Conservation (phyloP, 2,113 vertebrate species). For the Megalops atlanticus region DNA sequence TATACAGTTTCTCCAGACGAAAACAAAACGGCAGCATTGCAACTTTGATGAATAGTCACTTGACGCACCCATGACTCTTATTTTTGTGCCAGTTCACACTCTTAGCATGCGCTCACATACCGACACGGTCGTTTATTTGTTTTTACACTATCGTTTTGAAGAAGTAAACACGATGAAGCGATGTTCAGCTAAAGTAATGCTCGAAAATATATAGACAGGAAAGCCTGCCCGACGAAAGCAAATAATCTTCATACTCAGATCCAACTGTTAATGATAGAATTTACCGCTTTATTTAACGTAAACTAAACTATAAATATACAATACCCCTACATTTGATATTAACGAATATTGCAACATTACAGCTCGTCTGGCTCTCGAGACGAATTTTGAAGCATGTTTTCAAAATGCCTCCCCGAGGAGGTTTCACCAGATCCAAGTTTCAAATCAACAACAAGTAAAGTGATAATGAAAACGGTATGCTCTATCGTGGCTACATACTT, state of each 20-base stretch:
- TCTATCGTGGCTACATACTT: too few relatives aligned
- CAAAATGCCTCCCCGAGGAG: too few relatives aligned
- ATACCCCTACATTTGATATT: neutral
- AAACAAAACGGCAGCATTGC: slow-evolving; percentile 9
- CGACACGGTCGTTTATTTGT: neutral
- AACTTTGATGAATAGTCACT: slow-evolving; percentile 12
- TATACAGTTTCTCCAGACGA: neutral
- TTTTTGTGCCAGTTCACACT: neutral
- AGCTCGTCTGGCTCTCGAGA: neutral
- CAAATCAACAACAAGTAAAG: too few relatives aligned
- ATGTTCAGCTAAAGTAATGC: neutral
- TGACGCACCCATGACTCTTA: neutral
- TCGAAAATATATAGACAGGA: neutral
- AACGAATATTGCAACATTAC: neutral
- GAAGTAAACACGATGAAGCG: neutral
- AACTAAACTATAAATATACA: neutral
- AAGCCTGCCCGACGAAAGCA: neutral
- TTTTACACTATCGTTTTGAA: neutral
- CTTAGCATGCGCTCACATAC: neutral
- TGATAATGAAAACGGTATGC: too few relatives aligned
- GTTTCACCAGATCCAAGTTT: too few relatives aligned
- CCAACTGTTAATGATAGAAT: neutral
- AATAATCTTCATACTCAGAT: neutral
- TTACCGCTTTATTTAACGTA: neutral
- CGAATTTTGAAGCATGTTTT: too few relatives aligned